Evolutionary conservation across 2,113 vertebrate genomes (phyloP), one percentile per base, ranked within the genome.

Genomic region (Hemibagrus wyckioides): DNA sequence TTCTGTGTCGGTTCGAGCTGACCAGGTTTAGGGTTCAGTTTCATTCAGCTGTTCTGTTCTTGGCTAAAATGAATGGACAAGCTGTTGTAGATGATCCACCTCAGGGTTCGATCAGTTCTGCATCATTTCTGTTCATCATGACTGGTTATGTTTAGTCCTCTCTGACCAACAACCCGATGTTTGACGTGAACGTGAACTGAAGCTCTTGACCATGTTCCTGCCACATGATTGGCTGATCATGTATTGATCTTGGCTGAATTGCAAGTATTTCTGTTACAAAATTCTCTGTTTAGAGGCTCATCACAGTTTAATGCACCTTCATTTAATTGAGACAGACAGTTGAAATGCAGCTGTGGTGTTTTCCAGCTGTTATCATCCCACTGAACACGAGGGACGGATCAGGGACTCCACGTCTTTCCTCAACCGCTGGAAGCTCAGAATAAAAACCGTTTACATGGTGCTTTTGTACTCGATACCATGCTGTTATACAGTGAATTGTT

Each of bases 301-400:
- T 52, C 25, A 17, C 2, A 39, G 30, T 73, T 80, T 21, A 23
- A 17, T 39, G 25, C 65, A 73, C 4, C 1, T 36, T 54, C 11
- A 71, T 30, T 11, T 11, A n/a, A 83, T 36, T 54, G 9, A 10
- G 61, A 50, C 61, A 65, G 9, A 8, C 36, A 10, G 25, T 54
- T 83, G 33, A 87, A 82, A 83, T 48, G 15, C 33, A 48, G 65
- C 69, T 69, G 30, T 50, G n/a, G 19, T 90, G 44, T 92, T 85
- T 92, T 92, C 5, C 92, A 95, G 94, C 65, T 83, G 61, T 90
- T 93, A 88, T 91, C 88, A 88, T 90, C 91, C 6, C 90, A 93
- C 90, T 93, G 90, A 93, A 28, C 87, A 80, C 61, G 84, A 84
- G 15, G 76, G 80, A 87, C 77, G n/a, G 77, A 69, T 84, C 85